Conservation (phyloP, 2,113 vertebrate species). For the Electrona antarctica region DNA sequence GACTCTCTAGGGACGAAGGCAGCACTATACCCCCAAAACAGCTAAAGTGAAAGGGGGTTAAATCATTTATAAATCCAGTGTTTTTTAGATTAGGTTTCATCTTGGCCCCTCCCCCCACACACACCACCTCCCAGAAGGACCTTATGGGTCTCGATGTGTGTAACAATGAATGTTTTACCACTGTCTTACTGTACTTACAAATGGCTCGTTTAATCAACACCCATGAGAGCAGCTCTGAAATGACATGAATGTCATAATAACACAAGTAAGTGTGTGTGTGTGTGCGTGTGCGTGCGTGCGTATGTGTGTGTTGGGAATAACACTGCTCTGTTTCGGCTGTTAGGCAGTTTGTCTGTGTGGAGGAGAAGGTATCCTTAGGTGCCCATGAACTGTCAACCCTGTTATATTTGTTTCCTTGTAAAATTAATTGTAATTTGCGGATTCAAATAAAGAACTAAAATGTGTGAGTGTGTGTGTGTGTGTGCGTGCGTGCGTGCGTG, state of each 20-base stretch:
- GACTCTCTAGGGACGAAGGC: neutral
- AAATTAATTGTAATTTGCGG: too few species aligned
- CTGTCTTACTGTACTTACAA: slow-evolving; percentile 11
- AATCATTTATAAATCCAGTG: slow-evolving; percentile 45
- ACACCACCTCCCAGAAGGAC: neutral
- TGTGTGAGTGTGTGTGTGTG: too few species aligned
- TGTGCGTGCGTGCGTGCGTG: too few species aligned
- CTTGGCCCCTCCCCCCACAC: neutral
- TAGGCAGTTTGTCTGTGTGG: too few species aligned
- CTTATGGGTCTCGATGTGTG: neutral
- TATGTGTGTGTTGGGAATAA: too few species aligned
- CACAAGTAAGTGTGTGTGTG: neutral
- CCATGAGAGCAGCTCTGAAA: neutral
- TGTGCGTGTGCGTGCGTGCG: too few species aligned
- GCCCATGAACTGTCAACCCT: too few species aligned
- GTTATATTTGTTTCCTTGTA: too few species aligned
- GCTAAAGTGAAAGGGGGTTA: slow-evolving; percentile 32
- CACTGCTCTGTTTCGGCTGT: too few species aligned
- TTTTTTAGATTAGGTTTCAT: slow-evolving; percentile 41
- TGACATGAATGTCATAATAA: slow-evolving; percentile 11
- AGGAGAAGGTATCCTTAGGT: too few species aligned
- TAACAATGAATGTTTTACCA: slow-evolving; percentile 9
- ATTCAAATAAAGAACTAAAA: too few species aligned
- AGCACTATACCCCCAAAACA: neutral
- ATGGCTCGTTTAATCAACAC: slow-evolving; percentile 1